Base-by-base conservation (phyloP, 2,797 vertebrate species). In the Euphonia xanthogaster region DNA sequence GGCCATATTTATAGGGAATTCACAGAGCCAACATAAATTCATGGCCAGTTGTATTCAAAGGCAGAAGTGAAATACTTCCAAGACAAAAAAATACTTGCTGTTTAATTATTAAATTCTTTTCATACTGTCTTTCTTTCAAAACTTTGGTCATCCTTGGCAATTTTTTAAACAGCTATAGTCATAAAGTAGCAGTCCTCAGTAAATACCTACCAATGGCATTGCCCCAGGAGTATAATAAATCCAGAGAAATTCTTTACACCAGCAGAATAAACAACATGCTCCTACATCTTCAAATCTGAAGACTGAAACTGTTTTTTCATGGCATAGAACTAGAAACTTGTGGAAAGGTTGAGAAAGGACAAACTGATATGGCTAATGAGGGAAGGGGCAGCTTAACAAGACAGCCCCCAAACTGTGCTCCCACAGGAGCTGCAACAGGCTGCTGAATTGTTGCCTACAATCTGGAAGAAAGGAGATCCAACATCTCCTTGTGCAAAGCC, bases 361-460 rank as follows among this genome's bases (percentile, higher is more conserved):
- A 63, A 30, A 18, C 12, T 3, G 4, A 50, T 31, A n/a, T 1
- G 7, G 39, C 8, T 60, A 17, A 55, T 10, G 31, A 2, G 1
- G 14, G 35, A 63, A 58, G n/a, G 37, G 8, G 10, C 9, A 78
- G 40, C 12, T 73, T 45, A 54, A 61, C 14, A 55, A 53, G 24
- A 15, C 0, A 5, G 14, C 6, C 24, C 35, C 35, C 30, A 57
- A 22, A 61, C 8, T 65, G 31, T 55, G n/a, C 6, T 12, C 27
- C 18, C 51, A 27, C 13, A n/a, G n/a, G 37, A 60, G 28, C 33
- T 80, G 33, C 42, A 61, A 24, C 4, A 28, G 35, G 30, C 16
- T 78, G 20, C 30, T 63, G 31, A 19, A 55, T 57, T 7, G 2
- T 5, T 28, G 14, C 20, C 39, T 60, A 2, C 25, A 40, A 25